Conservation (phyloP, 2,797 vertebrate species). For the Chaunax sp. region DNA sequence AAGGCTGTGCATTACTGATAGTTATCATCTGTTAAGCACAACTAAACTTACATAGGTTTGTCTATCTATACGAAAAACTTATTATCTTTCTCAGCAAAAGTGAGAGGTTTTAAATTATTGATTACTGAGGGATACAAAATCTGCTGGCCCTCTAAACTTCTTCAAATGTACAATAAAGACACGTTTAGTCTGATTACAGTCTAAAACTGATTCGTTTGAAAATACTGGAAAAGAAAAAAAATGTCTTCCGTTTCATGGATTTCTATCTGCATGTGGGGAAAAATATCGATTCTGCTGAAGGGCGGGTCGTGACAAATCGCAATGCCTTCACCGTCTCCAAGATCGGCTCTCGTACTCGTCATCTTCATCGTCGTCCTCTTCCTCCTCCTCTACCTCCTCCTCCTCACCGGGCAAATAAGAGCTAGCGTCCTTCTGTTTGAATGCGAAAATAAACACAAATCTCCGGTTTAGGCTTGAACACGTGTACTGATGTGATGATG, state of each 20-base stretch:
- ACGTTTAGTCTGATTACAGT: slow-evolving; percentile 58
- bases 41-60: slow-evolving; percentile 74
- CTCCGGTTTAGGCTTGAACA: not conserved
- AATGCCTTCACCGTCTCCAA: slow-evolving; percentile 92
- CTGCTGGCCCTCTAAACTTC: slow-evolving; percentile 48
- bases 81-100: slow-evolving; percentile 83
- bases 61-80: slow-evolving; percentile 78
- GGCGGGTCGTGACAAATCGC: slow-evolving; percentile 9
- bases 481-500: not conserved
- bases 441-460: not conserved
- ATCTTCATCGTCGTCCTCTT: slow-evolving; percentile 89
- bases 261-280: slow-evolving; percentile 45
- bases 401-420: slow-evolving; percentile 92
- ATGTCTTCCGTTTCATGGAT: slow-evolving; percentile 48
- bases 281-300: slow-evolving; percentile 35
- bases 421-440: slow-evolving; percentile 88
- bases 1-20: slow-evolving; percentile 84
- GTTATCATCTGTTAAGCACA: slow-evolving; percentile 81
- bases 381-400: slow-evolving; percentile 95
- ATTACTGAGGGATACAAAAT: slow-evolving; percentile 71
- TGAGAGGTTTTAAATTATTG: slow-evolving; percentile 78
- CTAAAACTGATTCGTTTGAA: slow-evolving; percentile 70
- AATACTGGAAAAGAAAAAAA: slow-evolving; percentile 76
- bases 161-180: slow-evolving; percentile 58
- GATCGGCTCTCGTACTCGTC: slow-evolving; percentile 96